Base-by-base conservation (phyloP, 2,113 vertebrate genomes). In the Pseudopodoces humilis region DNA sequence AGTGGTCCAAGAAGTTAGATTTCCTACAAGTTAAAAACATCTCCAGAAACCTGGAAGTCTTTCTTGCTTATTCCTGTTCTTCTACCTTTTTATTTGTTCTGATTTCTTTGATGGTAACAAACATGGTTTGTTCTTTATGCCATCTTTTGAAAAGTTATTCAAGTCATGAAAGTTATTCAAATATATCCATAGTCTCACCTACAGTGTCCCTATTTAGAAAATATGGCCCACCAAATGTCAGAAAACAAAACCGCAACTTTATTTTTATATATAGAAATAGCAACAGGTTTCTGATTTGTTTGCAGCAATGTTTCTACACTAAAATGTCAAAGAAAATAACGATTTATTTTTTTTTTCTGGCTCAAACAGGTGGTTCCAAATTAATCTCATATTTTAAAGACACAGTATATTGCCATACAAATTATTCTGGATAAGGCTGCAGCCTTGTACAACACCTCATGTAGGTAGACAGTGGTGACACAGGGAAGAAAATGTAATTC, bases 31-130 rank as follows among this genome's bases (percentile, higher is more conserved):
- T 12, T 15, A 89, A 52, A 83, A 76, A 62, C 11, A 79, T 52
- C 28, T 71, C 39, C 62, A 91, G 35, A 93, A 81, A 62, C 10
- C 18, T 58, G 4, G 4, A 84, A 75, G 19, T 63, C 31, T 46
- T 47, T 47, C 49, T 76, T 82, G n/a, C 55, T 82, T 84, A 74
- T 49, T 68, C 47, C 5, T 64, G 28, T 9, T 96, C 96, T 82
- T 50, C 21, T 81, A 15, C 47, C 10, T 76, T 90, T 84, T 83
- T 62, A 56, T 55, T 96, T 96, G 59, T 4, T 84, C 60, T 86
- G n/a, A 56, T 65, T 94, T 78, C 64, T 97, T 95, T 97, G 87
- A 95, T 95, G 64, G 89, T 84, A 71, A 90, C 21, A 83, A 86
- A 49, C 49, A 37, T 63, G 22, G 25, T 35, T 84, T 95, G 9